Conservation (phyloP, 2,113 vertebrate genomes). For the Odocoileus hemionus region DNA sequence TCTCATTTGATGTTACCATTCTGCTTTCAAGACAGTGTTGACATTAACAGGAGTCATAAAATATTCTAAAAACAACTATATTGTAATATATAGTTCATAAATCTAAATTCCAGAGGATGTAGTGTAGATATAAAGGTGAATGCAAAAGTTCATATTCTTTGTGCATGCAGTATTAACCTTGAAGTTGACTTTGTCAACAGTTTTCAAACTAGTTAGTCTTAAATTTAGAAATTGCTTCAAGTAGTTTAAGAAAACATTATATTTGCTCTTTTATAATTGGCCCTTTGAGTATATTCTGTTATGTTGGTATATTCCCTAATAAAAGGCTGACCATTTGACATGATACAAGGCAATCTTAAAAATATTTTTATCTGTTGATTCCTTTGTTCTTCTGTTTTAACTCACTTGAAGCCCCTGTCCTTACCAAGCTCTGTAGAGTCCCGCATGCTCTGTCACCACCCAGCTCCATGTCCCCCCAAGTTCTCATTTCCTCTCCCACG, state of each 20-base stretch:
- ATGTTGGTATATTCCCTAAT: not conserved
- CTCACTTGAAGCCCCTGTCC: not conserved
- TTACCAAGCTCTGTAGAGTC: not conserved
- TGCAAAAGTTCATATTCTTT: not conserved
- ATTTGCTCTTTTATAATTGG: conserved; percentile 30
- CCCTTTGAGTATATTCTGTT: not conserved
- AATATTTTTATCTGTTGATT: not conserved
- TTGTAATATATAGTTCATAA: not conserved
- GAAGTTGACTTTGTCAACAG: not conserved
- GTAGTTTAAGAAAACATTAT: not conserved
- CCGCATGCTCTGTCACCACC: not conserved
- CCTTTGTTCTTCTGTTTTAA: not conserved
- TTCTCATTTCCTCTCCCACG: not conserved
- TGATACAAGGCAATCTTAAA: not conserved
- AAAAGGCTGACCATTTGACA: not conserved
- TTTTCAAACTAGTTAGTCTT: conserved; percentile 9
- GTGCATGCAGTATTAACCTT: conserved; percentile 13
- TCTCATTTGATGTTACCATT: not conserved
- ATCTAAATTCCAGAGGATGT: not conserved
- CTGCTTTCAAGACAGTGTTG: not conserved
- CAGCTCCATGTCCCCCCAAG: not conserved
- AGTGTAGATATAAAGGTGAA: not conserved
- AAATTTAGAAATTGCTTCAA: not conserved
- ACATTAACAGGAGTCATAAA: not conserved
- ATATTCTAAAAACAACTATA: not conserved